A percentile compares a stretch with the other conserved stretches of the same genome.
Evolutionary conservation across 2,113 vertebrate species (phyloP).

Genomic region (Nothoprocta perdicaria): DNA sequence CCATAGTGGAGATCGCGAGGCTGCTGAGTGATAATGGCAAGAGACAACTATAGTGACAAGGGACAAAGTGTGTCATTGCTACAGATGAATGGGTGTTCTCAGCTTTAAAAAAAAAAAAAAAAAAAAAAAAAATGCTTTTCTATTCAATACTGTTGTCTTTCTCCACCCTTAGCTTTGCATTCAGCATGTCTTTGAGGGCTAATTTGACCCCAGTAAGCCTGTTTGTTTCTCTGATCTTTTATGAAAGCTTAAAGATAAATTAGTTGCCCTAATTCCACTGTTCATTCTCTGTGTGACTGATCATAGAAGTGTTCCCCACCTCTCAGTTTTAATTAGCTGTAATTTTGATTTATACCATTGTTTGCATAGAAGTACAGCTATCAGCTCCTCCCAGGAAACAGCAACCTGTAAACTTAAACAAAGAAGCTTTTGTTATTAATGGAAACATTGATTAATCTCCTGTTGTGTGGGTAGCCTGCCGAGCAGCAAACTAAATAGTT

Average conservation of each 20-base stretch:
- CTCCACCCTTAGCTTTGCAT: neutral
- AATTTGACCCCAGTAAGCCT: neutral
- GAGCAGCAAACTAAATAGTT: conserved; percentile 2
- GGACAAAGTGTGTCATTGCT: neutral
- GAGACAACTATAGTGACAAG: neutral
- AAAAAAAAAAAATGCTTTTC: neutral
- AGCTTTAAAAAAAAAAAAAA: neutral
- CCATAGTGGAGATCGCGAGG: neutral
- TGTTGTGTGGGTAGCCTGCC: conserved; percentile 1
- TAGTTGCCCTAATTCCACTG: neutral
- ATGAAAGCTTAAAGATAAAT: neutral
- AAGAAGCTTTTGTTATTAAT: conserved; percentile 48
- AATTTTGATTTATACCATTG: conserved; percentile 41
- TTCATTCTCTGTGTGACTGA: conserved; percentile 1
- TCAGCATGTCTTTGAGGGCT: neutral
- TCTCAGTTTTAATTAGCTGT: conserved; percentile 33
- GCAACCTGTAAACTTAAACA: conserved; percentile 43
- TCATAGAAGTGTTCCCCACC: neutral
- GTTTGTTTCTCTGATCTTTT: neutral
- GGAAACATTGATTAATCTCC: conserved; percentile 41
- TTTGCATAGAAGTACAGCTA: conserved; percentile 24
- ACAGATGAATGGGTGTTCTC: neutral
- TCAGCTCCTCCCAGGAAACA: conserved; percentile 10
- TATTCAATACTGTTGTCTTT: neutral
- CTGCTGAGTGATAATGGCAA: neutral